These are phyloP conservation scores for Saguinus midas DNA, from an alignment of 2,113 vertebrate genomes.

Conservation along the genomic window DNA sequence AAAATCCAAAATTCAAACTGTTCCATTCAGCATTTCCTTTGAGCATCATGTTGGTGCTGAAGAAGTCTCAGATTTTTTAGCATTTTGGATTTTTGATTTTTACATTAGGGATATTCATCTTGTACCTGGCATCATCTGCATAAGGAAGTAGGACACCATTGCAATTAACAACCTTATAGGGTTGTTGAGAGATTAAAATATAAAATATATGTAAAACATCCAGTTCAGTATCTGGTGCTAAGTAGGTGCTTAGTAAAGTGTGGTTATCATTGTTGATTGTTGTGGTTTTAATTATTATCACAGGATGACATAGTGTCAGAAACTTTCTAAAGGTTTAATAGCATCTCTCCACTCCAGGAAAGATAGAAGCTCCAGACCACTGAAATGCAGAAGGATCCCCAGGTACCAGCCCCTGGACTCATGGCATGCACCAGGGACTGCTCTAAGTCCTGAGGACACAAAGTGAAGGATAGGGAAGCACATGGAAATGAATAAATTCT, in stretches of 20 bases:
- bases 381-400: background rate
- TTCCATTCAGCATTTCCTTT: background rate
- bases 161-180: background rate
- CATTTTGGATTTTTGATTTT: background rate
- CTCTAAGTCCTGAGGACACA: background rate
- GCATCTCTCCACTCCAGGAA: background rate
- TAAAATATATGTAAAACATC: background rate
- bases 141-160: background rate
- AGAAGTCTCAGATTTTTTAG: background rate
- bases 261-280: background rate
- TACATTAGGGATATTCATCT: background rate
- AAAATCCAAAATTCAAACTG: background rate
- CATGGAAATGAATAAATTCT: background rate
- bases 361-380: too few relatives aligned
- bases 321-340: background rate
- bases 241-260: background rate
- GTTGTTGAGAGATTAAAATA: background rate
- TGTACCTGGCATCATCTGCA: background rate
- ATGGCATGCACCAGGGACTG: fast-evolving
- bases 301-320: background rate
- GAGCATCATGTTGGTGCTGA: background rate
- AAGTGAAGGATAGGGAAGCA: background rate
- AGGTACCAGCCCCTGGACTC: background rate
- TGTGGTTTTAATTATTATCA: background rate
- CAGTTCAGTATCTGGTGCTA: background rate